Evolutionary conservation across 1,140 invertebrate genomes (phyloP).

Genomic region (Gonioctena quinquepunctata): DNA sequence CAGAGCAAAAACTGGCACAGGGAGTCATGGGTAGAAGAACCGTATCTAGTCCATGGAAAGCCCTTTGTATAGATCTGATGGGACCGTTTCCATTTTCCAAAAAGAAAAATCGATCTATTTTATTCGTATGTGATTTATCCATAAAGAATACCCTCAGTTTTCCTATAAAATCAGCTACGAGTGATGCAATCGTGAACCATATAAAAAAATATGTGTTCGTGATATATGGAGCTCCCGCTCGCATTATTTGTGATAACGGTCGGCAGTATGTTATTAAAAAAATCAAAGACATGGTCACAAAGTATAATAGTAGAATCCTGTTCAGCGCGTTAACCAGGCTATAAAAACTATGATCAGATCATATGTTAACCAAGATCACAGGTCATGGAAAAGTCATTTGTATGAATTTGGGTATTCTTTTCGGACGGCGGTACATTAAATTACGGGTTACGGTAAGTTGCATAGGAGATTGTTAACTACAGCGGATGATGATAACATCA

Average conservation of each 20-base stretch:
- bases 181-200: conserved; percentile 12
- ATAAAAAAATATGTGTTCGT: conserved; percentile 30
- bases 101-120: conserved; percentile 12
- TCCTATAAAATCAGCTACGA: conserved; percentile 14
- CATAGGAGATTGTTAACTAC: no score
- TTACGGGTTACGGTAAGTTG: no score
- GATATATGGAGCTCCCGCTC: no score
- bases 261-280: conserved; percentile 5
- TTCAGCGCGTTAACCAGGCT: conserved; percentile 21
- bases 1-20: neutral
- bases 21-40: conserved; percentile 27
- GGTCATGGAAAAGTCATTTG: no score
- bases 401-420: no score
- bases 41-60: conserved; percentile 26
- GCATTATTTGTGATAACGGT: no score
- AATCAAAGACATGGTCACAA: conserved; percentile 7
- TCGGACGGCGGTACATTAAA: no score
- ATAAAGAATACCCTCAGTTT: conserved; percentile 22
- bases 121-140: conserved; percentile 23
- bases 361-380: conserved; percentile 20
- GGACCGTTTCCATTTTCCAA: conserved; percentile 31
- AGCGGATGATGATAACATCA: no score
- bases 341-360: conserved; percentile 18
- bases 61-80: conserved; percentile 13
- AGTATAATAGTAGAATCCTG: conserved; percentile 15